Percentiles rank a stretch among this genome's conserved stretches.
Conservation (phyloP, 1,140 invertebrate species). For the Phocides pigmalion region DNA sequence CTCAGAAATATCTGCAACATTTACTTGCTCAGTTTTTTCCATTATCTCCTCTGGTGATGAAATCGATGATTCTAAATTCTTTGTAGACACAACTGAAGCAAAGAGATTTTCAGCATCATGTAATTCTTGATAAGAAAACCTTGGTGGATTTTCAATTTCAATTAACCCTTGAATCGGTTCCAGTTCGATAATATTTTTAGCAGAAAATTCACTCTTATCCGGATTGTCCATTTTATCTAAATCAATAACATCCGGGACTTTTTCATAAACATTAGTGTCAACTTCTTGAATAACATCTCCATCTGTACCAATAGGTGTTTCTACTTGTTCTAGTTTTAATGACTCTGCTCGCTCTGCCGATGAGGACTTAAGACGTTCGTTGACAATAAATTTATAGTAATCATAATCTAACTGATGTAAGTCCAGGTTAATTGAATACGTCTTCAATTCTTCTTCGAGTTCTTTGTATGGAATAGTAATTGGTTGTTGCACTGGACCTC, state of each 20-base stretch:
- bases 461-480: slow-evolving; percentile 61
- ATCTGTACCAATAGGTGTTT: neutral
- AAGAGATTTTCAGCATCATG: slow-evolving; percentile 38
- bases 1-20: neutral
- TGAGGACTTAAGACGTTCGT: slow-evolving; percentile 32
- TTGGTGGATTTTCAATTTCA: slow-evolving; percentile 9
- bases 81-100: slow-evolving; percentile 3
- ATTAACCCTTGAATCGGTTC: neutral
- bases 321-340: neutral
- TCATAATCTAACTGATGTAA: slow-evolving; percentile 59
- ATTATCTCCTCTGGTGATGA: neutral
- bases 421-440: slow-evolving; percentile 63
- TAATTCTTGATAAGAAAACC: slow-evolving; percentile 36
- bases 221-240: neutral
- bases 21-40: neutral
- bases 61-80: neutral
- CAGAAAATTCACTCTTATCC: neutral
- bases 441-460: slow-evolving; percentile 64
- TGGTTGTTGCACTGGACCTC: slow-evolving; percentile 41
- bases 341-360: slow-evolving; percentile 1
- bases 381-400: slow-evolving; percentile 50
- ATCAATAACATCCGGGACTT: slow-evolving; percentile 10
- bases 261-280: neutral
- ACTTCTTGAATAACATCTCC: neutral
- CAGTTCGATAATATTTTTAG: neutral